Conservation (phyloP, 1,140 invertebrate genomes). For the Drosophila punjabiensis region DNA sequence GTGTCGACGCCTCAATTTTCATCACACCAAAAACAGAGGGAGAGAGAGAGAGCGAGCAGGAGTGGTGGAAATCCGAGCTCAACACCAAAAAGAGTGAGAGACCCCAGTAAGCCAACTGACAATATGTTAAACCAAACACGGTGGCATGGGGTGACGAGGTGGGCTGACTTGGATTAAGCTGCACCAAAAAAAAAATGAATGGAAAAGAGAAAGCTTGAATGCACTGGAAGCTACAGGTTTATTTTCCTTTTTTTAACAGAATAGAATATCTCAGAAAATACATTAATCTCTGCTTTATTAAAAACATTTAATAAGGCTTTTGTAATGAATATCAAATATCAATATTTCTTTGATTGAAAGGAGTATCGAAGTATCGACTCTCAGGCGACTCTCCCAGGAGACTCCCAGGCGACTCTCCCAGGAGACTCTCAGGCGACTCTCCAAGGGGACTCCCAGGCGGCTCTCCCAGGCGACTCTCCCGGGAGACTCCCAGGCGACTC, state of each 20-base stretch:
- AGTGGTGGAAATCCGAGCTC: constrained; percentile 11
- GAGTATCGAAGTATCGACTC: too few relatives aligned
- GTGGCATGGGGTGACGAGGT: constrained; percentile 27
- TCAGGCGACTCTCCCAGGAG: too few relatives aligned
- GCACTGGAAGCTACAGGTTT: neutral
- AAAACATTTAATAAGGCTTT: too few relatives aligned
- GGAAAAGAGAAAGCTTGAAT: neutral
- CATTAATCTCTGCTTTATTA: too few relatives aligned
- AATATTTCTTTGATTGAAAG: too few relatives aligned
- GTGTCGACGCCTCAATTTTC: constrained; percentile 48
- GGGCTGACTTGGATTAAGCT: constrained; percentile 37
- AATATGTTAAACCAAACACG: constrained; percentile 62
- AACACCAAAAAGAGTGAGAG: constrained; percentile 18
- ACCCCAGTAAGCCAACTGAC: constrained; percentile 53
- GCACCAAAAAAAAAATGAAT: constrained; percentile 15
- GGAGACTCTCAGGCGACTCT: too few relatives aligned
- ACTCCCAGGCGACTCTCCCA: too few relatives aligned
- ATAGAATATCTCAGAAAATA: too few relatives aligned
- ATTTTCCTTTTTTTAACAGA: neutral
- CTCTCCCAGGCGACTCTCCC: too few relatives aligned
- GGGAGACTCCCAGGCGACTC: too few relatives aligned
- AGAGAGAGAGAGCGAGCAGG: constrained; percentile 7
- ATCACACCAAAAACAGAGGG: constrained; percentile 22
- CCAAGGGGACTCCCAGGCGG: too few relatives aligned
- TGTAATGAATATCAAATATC: too few relatives aligned